These are phyloP conservation scores for Lophotis ruficrista DNA, from an alignment of 2,113 vertebrate genomes.

Conservation along the genomic window DNA sequence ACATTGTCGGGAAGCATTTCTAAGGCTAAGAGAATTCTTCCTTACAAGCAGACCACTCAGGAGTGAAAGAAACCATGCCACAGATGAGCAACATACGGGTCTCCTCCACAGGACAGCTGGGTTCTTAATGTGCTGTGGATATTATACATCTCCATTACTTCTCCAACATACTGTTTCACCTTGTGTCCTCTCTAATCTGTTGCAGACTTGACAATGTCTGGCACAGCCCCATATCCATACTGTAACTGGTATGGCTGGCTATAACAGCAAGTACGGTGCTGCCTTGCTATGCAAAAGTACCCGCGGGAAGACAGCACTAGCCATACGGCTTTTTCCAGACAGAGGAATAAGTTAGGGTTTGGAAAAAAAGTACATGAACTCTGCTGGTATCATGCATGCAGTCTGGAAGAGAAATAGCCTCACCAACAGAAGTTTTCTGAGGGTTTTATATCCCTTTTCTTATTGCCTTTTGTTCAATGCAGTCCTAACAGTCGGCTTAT, in stretches of 20 bases:
- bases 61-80: neutral
- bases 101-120: neutral
- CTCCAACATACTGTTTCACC: neutral
- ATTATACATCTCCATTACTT: neutral
- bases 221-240: neutral
- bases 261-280: neutral
- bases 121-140: neutral
- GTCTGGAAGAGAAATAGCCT: neutral
- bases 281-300: neutral
- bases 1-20: neutral
- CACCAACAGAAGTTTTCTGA: neutral
- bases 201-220: neutral
- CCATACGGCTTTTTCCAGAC: neutral
- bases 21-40: neutral
- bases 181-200: neutral
- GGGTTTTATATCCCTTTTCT: neutral
- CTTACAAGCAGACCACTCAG: neutral
- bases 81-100: rapidly evolving
- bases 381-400: neutral
- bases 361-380: neutral
- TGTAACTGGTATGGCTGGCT: neutral
- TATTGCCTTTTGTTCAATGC: neutral
- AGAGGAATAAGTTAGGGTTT: neutral
- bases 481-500: neutral
- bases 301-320: neutral